Evolutionary conservation across 2,888 invertebrate genomes (phyloP).

Genomic region (Silvanus unidentatus): DNA sequence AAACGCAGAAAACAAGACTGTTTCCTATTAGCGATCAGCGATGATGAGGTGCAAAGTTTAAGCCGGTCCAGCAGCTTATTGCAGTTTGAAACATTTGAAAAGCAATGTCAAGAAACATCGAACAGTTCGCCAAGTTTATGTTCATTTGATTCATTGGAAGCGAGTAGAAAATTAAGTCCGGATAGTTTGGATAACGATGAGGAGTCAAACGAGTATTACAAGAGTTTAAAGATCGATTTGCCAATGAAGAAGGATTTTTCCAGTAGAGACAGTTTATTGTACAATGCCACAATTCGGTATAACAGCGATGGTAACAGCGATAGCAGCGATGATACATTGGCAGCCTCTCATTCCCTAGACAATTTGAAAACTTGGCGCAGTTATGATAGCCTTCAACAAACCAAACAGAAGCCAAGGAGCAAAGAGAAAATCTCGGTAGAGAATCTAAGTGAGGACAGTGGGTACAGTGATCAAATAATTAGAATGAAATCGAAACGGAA

Average conservation of each 20-base stretch:
- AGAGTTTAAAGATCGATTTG: conserved; percentile 35
- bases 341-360: conserved; percentile 40
- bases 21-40: conserved; percentile 24
- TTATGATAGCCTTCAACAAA: conserved; percentile 40
- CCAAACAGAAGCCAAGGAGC: conserved; percentile 19
- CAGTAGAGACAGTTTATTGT: conserved; percentile 30
- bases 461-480: conserved; percentile 58
- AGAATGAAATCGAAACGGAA: conserved; percentile 27
- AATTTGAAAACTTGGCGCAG: conserved; percentile 46
- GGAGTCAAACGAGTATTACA: conserved; percentile 39
- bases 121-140: conserved; percentile 48
- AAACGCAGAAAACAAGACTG: conserved; percentile 63
- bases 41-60: conserved; percentile 53
- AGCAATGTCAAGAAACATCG: conserved; percentile 54
- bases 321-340: conserved; percentile 37
- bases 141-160: conserved; percentile 51
- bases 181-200: conserved; percentile 49
- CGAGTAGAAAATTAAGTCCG: conserved; percentile 45
- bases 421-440: conserved; percentile 60
- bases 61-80: conserved; percentile 76
- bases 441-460: conserved; percentile 76
- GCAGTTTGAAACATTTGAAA: conserved; percentile 79
- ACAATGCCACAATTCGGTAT: conserved; percentile 34
- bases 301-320: conserved; percentile 46
- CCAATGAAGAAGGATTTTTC: conserved; percentile 21